Base-by-base conservation (phyloP, 2,113 vertebrate species). In the Pedionomus torquatus region DNA sequence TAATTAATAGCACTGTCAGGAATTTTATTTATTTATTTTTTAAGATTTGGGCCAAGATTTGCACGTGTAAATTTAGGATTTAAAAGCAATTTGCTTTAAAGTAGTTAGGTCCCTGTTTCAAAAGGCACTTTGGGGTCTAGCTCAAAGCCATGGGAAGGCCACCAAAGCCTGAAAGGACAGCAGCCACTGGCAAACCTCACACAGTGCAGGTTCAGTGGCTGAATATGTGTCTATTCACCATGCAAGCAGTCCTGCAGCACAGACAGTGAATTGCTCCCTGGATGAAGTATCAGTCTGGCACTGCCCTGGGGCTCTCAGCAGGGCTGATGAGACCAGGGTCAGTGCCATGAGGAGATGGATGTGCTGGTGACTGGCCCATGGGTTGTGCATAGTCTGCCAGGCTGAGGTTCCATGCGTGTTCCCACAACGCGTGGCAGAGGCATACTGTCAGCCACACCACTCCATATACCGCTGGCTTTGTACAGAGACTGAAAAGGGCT, bases 371-470 rank as follows among this genome's bases (percentile, higher is more conserved):
- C 65, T 35, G 26, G 65, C 24, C 58, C 28, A 4, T 5, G 19
- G 1, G 2, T 28, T 49, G 65, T 15, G 63, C 33, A 15, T 26
- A 31, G 57, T 17, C 31, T 65, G 63, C 39, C 31, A 48, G 55
- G 30, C 44, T 41, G 43, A 64, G 23, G 39, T 6, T 9, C 55
- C 19, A 2, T 2, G 4, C 7, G 3, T 1, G 4, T 5, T 63
- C 31, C 31, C 0, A 5, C 7, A 0, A 5, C 17, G 39, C 0
- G 5, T 48, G 28, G 31, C 31, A 61, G 58, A 60, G 70, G 30
- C 11, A 0, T 52, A 23, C 63, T 43, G 14, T 30, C n/a, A 60
- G 57, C 26, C 44, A 26, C 16, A 5, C 52, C 1, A 0, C 15
- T 46, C 39, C 4, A 1, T 49, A 17, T 24, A 14, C 19, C 0